A percentile compares a stretch with the other conserved stretches of the same genome.
These are phyloP conservation scores for human DNA, from an alignment of 2,113 vertebrate genomes.

Conservation along the genomic window DNA sequence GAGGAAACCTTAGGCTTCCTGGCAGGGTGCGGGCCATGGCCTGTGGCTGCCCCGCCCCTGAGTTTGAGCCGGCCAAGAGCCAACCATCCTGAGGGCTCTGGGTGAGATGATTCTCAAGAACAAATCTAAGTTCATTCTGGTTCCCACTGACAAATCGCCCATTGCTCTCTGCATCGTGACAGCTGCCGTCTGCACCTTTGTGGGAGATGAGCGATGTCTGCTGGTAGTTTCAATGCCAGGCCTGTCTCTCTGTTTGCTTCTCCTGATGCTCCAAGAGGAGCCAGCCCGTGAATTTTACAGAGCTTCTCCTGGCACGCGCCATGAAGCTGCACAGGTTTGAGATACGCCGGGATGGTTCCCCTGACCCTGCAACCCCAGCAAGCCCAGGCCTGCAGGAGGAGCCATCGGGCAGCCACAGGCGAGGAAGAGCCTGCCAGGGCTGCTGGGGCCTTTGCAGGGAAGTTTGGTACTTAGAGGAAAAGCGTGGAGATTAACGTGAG, in stretches of 20 bases:
- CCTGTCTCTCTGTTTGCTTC: background rate
- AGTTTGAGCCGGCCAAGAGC: rapidly evolving
- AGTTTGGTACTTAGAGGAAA: background rate
- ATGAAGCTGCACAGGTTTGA: background rate
- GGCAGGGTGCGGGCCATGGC: background rate
- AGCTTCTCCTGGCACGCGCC: background rate
- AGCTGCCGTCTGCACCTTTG: rapidly evolving
- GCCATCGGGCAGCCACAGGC: background rate
- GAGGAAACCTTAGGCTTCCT: background rate
- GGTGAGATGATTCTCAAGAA: background rate
- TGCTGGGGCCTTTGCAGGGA: rapidly evolving
- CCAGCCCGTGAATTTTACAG: background rate
- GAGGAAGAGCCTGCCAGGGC: too few species aligned
- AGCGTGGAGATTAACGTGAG: rapidly evolving
- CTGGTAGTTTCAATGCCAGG: rapidly evolving
- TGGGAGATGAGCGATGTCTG: rapidly evolving
- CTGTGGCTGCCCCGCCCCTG: background rate
- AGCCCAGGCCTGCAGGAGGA: background rate
- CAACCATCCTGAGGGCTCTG: background rate
- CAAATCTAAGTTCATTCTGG: background rate
- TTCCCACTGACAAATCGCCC: background rate
- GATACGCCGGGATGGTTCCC: rapidly evolving
- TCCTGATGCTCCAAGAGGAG: background rate
- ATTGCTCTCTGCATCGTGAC: background rate
- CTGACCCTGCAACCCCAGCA: too few species aligned